Conservation (phyloP, 2,888 invertebrate genomes). For the Cephus pygmeus region DNA sequence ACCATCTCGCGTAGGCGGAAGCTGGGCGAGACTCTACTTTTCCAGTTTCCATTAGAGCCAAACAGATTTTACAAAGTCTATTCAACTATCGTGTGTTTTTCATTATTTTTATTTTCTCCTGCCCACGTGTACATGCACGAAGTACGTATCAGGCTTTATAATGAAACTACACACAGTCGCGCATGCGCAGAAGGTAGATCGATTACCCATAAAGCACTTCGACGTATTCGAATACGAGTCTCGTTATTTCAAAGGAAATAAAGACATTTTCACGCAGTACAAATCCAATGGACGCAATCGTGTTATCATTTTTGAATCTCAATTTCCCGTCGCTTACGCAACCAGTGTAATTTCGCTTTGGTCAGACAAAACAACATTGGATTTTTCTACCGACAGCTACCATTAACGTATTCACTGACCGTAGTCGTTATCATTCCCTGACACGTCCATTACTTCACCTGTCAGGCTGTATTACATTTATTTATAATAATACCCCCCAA, state of each 20-base stretch:
- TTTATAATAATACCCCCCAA: too few species aligned
- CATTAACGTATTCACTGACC: too few species aligned
- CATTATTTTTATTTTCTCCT: not conserved
- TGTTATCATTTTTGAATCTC: not conserved
- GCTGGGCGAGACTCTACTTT: not conserved
- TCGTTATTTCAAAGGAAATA: not conserved
- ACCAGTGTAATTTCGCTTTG: not conserved
- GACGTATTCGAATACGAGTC: not conserved
- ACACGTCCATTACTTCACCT: too few species aligned
- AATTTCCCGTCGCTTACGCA: not conserved
- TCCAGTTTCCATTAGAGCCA: not conserved
- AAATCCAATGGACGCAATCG: not conserved
- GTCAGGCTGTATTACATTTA: too few species aligned
- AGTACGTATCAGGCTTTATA: not conserved
- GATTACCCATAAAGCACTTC: too few species aligned
- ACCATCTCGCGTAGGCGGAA: not conserved
- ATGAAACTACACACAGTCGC: too few species aligned
- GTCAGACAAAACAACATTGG: too few species aligned
- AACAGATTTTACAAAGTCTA: not conserved
- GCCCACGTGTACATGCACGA: rapidly evolving
- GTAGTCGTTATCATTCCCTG: too few species aligned
- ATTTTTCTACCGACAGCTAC: too few species aligned
- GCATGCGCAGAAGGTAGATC: too few species aligned
- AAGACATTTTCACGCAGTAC: not conserved
- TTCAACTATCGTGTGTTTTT: not conserved